Base-by-base conservation (phyloP, 2,797 vertebrate species). In the Hippocampus kuda region DNA sequence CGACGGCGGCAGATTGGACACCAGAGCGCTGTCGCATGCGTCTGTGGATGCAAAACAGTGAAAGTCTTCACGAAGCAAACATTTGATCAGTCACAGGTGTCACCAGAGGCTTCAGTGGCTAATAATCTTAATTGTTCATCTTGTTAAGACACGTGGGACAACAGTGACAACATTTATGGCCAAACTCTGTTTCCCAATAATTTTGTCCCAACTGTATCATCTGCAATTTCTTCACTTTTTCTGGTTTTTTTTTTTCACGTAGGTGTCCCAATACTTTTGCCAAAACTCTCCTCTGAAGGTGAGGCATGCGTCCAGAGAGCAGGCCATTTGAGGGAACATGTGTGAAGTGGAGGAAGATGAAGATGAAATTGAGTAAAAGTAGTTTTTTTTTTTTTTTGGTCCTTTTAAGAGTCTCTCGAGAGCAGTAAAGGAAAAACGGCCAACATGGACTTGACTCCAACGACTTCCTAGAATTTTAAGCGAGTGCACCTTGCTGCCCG, bases 21-120 rank as follows among this genome's bases (percentile, higher is more conserved):
- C 75, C 72, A 91, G 73, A 0, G 85, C 73, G 15, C 84, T 75
- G 78, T 91, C 89, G 48, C 90, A 91, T 70, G 76, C 83, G 51
- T 89, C 88, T 89, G 73, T 73, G 13, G 67, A 73, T 22, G 67
- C 70, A 78, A 61, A 76, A 65, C 24, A 72, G 15, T 44, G 12
- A 42, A 64, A 10, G 34, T 10, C 3, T 22, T 6, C 38, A n/a
- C n/a, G 12, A 44, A 62, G 5, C 51, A 4, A 6, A 8, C 38
- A 42, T 62, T 62, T 34, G 1, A 30, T 27, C 57, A 60, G 5
- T 53, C 20, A 53, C 20, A 20, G 5, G 5, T 54, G 22, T 8
- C 22, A 60, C 1, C 26, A 34, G 26, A 18, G 16, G 5, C 15
- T 6, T 18, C 13, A 60, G 57, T 30, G 16, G 57, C 10, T 12